These are phyloP conservation scores for Palloptera scutellata DNA, from an alignment of 2,888 invertebrate species.

Conservation along the genomic window DNA sequence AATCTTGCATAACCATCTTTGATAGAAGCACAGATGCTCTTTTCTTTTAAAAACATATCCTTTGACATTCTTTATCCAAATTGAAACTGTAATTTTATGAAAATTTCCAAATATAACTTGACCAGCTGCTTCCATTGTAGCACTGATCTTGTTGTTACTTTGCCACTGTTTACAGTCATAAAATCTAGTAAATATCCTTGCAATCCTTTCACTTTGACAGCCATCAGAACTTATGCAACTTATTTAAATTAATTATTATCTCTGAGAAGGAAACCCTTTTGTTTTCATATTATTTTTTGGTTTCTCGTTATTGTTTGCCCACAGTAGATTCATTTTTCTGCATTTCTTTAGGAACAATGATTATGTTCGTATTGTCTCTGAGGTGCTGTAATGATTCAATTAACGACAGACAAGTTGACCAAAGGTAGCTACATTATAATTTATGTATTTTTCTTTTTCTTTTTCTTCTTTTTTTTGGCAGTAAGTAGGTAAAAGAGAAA, in stretches of 20 bases:
- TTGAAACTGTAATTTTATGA: too few relatives aligned
- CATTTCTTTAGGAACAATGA: conserved; percentile 22
- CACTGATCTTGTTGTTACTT: not conserved
- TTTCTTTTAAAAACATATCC: conserved; percentile 4
- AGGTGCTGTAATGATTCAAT: conserved; percentile 53
- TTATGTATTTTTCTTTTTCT: conserved; percentile 32
- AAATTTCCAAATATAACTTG: too few relatives aligned
- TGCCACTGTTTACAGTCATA: conserved; percentile 25
- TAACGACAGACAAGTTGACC: conserved; percentile 52
- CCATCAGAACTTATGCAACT: conserved; percentile 31
- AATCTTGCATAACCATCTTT: not conserved
- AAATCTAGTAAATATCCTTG: conserved; percentile 10
- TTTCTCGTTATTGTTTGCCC: not conserved
- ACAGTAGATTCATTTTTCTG: not conserved
- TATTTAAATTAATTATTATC: conserved; percentile 35
- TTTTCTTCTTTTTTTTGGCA: conserved; percentile 13
- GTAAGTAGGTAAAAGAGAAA: conserved; percentile 25
- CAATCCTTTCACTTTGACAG: conserved; percentile 20
- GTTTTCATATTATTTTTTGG: not conserved
- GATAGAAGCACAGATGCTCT: conserved; percentile 5
- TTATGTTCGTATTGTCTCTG: conserved; percentile 25
- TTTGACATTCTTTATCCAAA: not conserved
- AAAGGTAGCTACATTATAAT: conserved; percentile 37
- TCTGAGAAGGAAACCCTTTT: not conserved
- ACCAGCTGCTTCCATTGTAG: not conserved